These are phyloP conservation scores for Pelodiscus sinensis DNA, from an alignment of 2,113 vertebrate species.

Conservation along the genomic window DNA sequence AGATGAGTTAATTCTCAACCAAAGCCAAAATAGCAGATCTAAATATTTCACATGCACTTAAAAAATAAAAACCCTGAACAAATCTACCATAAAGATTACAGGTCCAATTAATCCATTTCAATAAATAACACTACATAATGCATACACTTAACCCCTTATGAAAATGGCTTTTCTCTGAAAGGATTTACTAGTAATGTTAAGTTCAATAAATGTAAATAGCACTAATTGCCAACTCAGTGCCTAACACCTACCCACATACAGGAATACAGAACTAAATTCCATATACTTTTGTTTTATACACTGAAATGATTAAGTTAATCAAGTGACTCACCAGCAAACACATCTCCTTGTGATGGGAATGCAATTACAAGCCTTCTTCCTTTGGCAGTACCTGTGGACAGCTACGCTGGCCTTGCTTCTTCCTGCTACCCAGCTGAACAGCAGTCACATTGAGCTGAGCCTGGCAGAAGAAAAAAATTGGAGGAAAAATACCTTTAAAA, in stretches of 20 bases:
- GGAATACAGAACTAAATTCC: not conserved
- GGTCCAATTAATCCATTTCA: not conserved
- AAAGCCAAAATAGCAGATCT: not conserved
- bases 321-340: not conserved
- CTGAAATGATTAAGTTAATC: not conserved
- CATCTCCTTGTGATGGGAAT: not conserved
- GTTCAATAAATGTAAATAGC: not conserved
- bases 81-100: not conserved
- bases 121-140: not conserved
- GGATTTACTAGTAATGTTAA: not conserved
- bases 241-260: not conserved
- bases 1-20: not conserved
- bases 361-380: not conserved
- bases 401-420: not conserved
- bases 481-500: not conserved
- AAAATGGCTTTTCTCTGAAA: not conserved
- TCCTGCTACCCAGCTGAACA: not conserved
- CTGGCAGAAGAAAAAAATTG: not conserved
- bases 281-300: not conserved
- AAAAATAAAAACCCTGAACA: not conserved
- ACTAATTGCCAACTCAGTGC: accelerated
- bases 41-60: not conserved
- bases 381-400: not conserved
- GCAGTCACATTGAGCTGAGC: not conserved
- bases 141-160: not conserved